Evolutionary conservation across 1,140 invertebrate genomes (phyloP).

Genomic region (Callitettix versicolor): DNA sequence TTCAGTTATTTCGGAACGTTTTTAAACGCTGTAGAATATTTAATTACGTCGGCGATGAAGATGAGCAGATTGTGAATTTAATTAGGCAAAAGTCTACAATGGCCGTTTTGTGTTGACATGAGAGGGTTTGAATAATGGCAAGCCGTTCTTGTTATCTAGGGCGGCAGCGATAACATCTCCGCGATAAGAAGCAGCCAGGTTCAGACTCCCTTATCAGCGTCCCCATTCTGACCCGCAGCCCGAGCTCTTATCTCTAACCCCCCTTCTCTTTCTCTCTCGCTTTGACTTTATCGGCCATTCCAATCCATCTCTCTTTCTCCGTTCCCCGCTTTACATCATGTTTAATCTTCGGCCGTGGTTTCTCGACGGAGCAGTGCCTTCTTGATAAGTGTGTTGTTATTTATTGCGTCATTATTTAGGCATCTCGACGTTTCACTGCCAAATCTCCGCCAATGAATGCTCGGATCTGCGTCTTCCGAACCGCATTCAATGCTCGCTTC

Average conservation of each 20-base stretch:
- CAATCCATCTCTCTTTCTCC: conserved; percentile 1
- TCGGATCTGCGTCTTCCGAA: not conserved
- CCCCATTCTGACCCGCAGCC: conserved; percentile 8
- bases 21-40: too few relatives aligned
- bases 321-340: conserved; percentile 1
- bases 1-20: too few relatives aligned
- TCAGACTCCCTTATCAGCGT: conserved; percentile 22
- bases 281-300: conserved; percentile 2
- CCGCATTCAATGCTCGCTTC: too few relatives aligned
- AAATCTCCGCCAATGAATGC: not conserved
- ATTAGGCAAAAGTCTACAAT: too few relatives aligned
- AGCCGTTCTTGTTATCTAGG: not conserved
- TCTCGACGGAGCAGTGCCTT: not conserved
- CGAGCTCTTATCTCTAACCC: conserved; percentile 3
- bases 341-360: not conserved
- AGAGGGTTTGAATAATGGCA: not conserved
- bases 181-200: not conserved
- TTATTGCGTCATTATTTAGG: not conserved
- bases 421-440: not conserved
- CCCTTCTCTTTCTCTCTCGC: conserved; percentile 1
- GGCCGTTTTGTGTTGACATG: too few relatives aligned
- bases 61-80: too few relatives aligned
- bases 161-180: not conserved
- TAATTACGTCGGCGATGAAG: too few relatives aligned
- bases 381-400: not conserved